Evolutionary conservation across 92 coral and sea anemone species (phyloP).

Genomic region (Zoanthus gigantus): DNA sequence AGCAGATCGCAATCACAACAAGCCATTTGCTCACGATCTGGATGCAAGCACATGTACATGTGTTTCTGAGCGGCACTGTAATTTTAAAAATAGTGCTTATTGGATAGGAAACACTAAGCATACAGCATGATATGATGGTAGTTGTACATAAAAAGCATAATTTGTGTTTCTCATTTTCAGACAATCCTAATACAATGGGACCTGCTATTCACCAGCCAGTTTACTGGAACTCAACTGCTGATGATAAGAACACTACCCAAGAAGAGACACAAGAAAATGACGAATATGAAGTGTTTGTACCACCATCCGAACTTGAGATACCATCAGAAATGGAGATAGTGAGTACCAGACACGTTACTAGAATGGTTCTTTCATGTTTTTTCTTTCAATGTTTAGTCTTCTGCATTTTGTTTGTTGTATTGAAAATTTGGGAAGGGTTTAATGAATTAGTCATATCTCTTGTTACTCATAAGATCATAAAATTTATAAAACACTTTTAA

Average conservation of each 20-base stretch:
- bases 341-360: slow-evolving; percentile 46
- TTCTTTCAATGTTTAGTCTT: too few species aligned
- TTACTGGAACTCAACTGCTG: not conserved
- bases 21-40: too few species aligned
- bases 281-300: slow-evolving; percentile 79
- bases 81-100: too few species aligned
- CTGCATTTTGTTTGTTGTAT: too few species aligned
- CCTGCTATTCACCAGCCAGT: not conserved
- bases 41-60: too few species aligned
- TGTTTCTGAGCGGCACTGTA: too few species aligned
- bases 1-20: too few species aligned
- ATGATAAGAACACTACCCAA: not conserved
- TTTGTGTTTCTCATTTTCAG: not conserved
- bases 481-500: too few species aligned
- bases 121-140: not conserved
- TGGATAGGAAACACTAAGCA: too few species aligned
- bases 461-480: too few species aligned
- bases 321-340: slow-evolving; percentile 95
- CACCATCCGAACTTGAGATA: slow-evolving; percentile 87
- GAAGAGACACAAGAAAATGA: slow-evolving; percentile 15
- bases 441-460: too few species aligned
- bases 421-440: too few species aligned
- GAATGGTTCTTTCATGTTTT: not conserved
- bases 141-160: not conserved
- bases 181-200: not conserved